Conservation (phyloP, 2,888 invertebrate genomes). For the Tinea trinotella region DNA sequence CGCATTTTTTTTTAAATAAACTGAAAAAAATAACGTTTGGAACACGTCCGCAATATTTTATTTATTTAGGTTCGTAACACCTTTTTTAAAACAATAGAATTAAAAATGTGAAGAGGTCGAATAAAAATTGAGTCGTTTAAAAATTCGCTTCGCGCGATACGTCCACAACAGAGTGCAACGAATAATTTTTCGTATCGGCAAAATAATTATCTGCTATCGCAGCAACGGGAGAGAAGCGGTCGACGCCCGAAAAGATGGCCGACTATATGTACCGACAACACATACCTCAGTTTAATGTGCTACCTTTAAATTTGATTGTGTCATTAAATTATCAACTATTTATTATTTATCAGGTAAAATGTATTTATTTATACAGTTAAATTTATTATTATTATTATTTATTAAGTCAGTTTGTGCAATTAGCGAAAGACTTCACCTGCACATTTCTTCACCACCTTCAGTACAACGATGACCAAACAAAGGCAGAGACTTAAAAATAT, state of each 20-base stretch:
- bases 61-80: too few species aligned
- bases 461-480: conserved; percentile 12
- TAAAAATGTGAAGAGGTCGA: too few species aligned
- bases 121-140: conserved; percentile 55
- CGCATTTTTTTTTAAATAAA: too few species aligned
- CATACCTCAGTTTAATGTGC: background rate
- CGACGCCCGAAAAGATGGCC: conserved; percentile 53
- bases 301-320: background rate
- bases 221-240: conserved; percentile 44
- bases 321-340: background rate
- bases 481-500: conserved; percentile 13
- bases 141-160: conserved; percentile 43
- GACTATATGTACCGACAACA: conserved; percentile 37
- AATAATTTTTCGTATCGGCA: conserved; percentile 60
- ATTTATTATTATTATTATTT: background rate
- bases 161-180: conserved; percentile 37
- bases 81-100: too few species aligned
- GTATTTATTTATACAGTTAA: background rate
- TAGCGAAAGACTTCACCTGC: conserved; percentile 12
- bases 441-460: background rate
- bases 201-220: conserved; percentile 65
- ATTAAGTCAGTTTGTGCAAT: background rate
- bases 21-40: too few species aligned
- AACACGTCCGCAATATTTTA: too few species aligned
- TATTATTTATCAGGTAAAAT: background rate